These are phyloP conservation scores for Gopherus evgoodei DNA, from an alignment of 2,113 vertebrate genomes.

Conservation along the genomic window DNA sequence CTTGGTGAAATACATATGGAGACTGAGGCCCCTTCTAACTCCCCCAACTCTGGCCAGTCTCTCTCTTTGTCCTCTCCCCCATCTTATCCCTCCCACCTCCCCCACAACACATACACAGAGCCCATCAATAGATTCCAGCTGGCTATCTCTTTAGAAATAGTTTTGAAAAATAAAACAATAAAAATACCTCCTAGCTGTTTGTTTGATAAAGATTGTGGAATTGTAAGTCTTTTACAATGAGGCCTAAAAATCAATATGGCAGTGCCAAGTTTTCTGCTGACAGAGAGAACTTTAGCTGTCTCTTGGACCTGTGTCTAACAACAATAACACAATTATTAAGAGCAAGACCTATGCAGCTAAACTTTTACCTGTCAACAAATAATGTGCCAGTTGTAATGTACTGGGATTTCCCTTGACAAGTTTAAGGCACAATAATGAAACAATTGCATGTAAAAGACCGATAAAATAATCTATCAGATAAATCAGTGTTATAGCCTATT, in stretches of 20 bases:
- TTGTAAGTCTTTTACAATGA: conserved; percentile 51
- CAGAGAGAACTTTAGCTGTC: conserved; percentile 36
- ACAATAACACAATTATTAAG: conserved; percentile 11
- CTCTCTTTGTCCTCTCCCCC: neutral
- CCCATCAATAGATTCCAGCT: conserved; percentile 73
- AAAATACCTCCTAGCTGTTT: conserved; percentile 47
- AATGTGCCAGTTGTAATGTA: conserved; percentile 43
- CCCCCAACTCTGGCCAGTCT: neutral
- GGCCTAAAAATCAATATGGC: neutral
- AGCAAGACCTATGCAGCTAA: conserved; percentile 35
- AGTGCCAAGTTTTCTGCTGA: conserved; percentile 52
- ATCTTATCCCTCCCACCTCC: neutral
- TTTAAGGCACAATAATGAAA: conserved; percentile 60
- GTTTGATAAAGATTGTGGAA: conserved; percentile 67
- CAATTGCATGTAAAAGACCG: conserved; percentile 43
- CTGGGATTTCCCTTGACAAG: conserved; percentile 61
- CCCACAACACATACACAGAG: neutral
- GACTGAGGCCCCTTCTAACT: neutral
- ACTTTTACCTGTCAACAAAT: conserved; percentile 62
- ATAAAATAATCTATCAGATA: conserved; percentile 54
- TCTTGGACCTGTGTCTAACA: conserved; percentile 27
- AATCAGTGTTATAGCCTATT: conserved; percentile 35
- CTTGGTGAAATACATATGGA: conserved; percentile 34
- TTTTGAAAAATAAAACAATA: conserved; percentile 61
- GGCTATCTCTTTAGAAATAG: conserved; percentile 34